Evolutionary conservation across 2,888 invertebrate species (phyloP).

Genomic region (Leptogaster cylindrica): DNA sequence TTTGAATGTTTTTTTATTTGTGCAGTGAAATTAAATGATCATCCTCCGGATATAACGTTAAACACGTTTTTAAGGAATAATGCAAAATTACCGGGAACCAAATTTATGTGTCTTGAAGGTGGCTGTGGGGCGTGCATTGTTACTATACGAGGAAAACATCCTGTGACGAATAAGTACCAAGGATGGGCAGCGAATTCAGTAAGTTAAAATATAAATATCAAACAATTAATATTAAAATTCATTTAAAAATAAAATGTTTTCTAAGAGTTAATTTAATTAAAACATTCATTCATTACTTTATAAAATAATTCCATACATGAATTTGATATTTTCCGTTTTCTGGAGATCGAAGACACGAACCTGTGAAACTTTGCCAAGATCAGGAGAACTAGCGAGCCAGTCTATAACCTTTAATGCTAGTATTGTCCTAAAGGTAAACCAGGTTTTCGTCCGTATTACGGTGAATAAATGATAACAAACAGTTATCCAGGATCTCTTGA

Average conservation of each 20-base stretch:
- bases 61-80: slow-evolving; percentile 65
- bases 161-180: slow-evolving; percentile 24
- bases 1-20: not conserved
- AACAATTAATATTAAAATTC: not conserved
- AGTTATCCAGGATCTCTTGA: too few relatives aligned
- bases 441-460: too few relatives aligned
- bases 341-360: too few relatives aligned
- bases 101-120: slow-evolving; percentile 68
- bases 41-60: slow-evolving; percentile 59
- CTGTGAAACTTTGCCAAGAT: too few relatives aligned
- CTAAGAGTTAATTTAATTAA: not conserved
- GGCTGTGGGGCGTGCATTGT: slow-evolving; percentile 69
- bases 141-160: slow-evolving; percentile 52
- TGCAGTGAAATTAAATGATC: slow-evolving; percentile 3
- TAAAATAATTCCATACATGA: too few relatives aligned
- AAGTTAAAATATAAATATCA: not conserved
- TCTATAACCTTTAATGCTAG: too few relatives aligned
- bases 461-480: too few relatives aligned
- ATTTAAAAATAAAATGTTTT: not conserved
- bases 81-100: slow-evolving; percentile 65
- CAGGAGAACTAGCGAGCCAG: too few relatives aligned
- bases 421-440: too few relatives aligned
- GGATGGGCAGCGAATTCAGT: slow-evolving; percentile 28
- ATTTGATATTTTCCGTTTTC: too few relatives aligned
- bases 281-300: not conserved